Evolutionary conservation across 2,797 vertebrate genomes (phyloP).

Genomic region (Brachymystax lenok): DNA sequence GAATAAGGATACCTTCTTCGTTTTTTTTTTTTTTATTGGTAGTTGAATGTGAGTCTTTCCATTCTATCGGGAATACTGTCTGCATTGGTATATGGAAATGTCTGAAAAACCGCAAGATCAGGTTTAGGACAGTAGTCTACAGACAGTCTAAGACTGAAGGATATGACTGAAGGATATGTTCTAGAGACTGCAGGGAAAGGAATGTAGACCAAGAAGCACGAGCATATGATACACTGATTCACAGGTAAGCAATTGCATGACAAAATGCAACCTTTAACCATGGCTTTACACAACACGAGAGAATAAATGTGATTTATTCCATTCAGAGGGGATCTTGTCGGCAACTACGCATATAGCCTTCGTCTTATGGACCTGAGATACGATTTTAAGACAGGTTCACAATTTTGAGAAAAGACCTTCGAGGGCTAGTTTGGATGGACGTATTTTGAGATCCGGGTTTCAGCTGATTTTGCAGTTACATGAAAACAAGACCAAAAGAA

Average conservation of each 20-base stretch:
- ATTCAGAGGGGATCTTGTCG: conserved; percentile 74
- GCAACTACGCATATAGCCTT: conserved; percentile 48
- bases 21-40: conserved; percentile 89
- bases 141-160: conserved; percentile 99
- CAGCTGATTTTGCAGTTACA: conserved; percentile 69
- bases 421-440: conserved; percentile 75
- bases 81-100: conserved; percentile 93
- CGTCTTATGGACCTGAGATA: conserved; percentile 53
- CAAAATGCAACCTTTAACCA: conserved; percentile 91
- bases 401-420: conserved; percentile 67
- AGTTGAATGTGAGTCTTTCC: conserved; percentile 93
- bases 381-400: conserved; percentile 50
- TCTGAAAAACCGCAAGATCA: conserved; percentile 97
- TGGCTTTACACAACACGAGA: conserved; percentile 81
- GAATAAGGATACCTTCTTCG: conserved; percentile 83
- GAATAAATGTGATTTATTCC: conserved; percentile 86
- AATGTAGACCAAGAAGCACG: conserved; percentile 84
- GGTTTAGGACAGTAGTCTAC: conserved; percentile 96
- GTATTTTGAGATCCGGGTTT: conserved; percentile 56
- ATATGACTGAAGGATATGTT: conserved; percentile 97
- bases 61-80: conserved; percentile 99
- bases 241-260: conserved; percentile 98
- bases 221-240: conserved; percentile 96
- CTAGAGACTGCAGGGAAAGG: conserved; percentile 85
- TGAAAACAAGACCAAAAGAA: conserved; percentile 67